Evolutionary conservation across 2,797 vertebrate genomes (phyloP), one percentile per base, ranked within the genome.

Genomic region (Lateolabrax maculatus): DNA sequence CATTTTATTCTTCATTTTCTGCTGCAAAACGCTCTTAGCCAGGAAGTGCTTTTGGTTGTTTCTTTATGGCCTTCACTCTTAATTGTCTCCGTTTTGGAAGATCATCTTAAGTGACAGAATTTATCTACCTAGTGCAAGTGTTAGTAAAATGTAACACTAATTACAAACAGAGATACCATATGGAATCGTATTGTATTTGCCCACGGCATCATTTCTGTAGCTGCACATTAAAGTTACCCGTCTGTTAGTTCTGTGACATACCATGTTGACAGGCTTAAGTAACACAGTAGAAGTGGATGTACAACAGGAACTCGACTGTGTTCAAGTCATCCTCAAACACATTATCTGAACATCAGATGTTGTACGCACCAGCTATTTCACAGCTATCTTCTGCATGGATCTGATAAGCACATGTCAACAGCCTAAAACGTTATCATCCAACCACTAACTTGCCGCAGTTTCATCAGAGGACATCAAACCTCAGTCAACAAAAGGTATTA

Each of bases 341-440:
- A n/a, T 37, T 68, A 86, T 87, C 85, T 75, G 18, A 84, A 67
- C 84, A 84, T 85, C 75, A 66, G 79, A 81, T 76, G 79, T 78
- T 56, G 66, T 69, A 83, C 89, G 53, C 36, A 51, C 10, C 49
- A 53, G 56, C 66, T 79, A 71, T 65, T 79, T 86, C 85, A 53
- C 80, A 83, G 64, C 53, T 15, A 36, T 69, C 36, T 0, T 79
- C 87, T 80, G 80, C 58, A 10, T 18, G 23, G 55, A 85, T 83
- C 86, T 78, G 84, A 90, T 83, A 84, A 90, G 77, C 62, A 34
- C 55, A 65, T 56, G 82, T 88, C 71, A 71, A 81, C 89, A 71
- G 86, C 23, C 43, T 2, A 19, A 72, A 37, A 15, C 51, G 75
- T 67, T 21, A 81, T 83, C 75, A 68, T 36, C 69, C 63, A 29